Conservation (phyloP, 2,888 invertebrate genomes). For the Aphodius granarius region DNA sequence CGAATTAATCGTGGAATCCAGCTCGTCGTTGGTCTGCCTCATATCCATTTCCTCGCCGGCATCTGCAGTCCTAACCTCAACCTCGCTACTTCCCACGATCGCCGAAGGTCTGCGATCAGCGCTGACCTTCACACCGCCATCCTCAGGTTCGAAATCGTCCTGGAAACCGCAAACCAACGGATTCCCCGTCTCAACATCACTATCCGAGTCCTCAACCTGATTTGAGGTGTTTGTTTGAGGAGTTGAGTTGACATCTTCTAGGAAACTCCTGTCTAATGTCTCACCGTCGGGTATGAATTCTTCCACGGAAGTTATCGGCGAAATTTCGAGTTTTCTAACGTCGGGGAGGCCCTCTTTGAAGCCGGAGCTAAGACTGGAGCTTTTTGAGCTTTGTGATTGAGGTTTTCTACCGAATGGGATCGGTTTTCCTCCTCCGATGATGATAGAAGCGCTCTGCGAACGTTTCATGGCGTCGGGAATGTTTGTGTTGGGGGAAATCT, state of each 20-base stretch:
- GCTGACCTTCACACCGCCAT: constrained; percentile 35
- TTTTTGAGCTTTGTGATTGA: constrained; percentile 38
- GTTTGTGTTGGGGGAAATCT: constrained; percentile 52
- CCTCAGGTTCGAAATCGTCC: constrained; percentile 77
- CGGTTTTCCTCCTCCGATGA: constrained; percentile 53
- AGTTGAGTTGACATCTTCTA: constrained; percentile 64
- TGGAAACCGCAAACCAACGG: constrained; percentile 82
- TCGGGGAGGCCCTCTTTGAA: constrained; percentile 47
- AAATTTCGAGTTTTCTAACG: constrained; percentile 43
- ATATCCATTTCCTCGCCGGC: constrained; percentile 48
- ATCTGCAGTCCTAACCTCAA: constrained; percentile 36
- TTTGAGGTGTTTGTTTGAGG: constrained; percentile 50
- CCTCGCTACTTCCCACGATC: constrained; percentile 47
- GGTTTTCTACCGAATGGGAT: constrained; percentile 46
- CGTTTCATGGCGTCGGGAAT: constrained; percentile 43
- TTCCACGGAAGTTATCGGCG: constrained; percentile 61
- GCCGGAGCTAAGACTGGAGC: constrained; percentile 46
- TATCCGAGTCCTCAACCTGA: constrained; percentile 59
- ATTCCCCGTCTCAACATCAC: constrained; percentile 73
- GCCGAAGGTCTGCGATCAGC: constrained; percentile 46
- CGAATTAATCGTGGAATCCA: constrained; percentile 53
- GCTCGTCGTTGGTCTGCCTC: constrained; percentile 54
- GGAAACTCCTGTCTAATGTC: constrained; percentile 73
- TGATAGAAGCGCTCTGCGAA: constrained; percentile 53
- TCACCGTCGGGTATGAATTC: constrained; percentile 77